These are phyloP conservation scores for Callospermophilus lateralis DNA, from an alignment of 2,113 vertebrate species.

Conservation along the genomic window DNA sequence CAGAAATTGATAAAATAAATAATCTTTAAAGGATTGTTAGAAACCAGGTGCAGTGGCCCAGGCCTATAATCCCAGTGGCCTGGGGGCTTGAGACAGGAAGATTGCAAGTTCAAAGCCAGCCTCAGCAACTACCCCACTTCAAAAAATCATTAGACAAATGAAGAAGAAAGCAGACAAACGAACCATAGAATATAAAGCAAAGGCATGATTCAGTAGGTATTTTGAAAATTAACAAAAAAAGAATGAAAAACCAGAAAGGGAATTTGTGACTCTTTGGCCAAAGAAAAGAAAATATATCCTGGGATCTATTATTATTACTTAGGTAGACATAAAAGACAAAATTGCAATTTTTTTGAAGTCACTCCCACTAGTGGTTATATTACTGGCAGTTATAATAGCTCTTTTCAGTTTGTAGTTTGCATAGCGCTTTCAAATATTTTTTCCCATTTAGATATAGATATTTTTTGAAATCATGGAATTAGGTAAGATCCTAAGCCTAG, in stretches of 20 bases:
- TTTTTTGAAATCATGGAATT: constrained; percentile 32
- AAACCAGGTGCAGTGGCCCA: no score
- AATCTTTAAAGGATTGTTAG: neutral
- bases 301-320: neutral
- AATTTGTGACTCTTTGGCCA: neutral
- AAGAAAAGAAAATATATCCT: neutral
- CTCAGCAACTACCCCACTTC: no score
- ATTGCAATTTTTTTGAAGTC: neutral
- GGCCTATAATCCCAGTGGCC: no score
- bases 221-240: neutral
- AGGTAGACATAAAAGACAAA: neutral
- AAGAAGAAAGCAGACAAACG: neutral
- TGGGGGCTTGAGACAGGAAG: no score
- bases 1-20: neutral
- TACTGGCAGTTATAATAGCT: neutral
- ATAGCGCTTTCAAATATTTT: neutral
- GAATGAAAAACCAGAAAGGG: neutral
- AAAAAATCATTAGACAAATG: neutral
- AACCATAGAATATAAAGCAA: neutral
- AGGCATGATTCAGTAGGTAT: neutral
- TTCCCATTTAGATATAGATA: neutral
- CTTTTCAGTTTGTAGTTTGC: neutral
- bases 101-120: no score
- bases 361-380: neutral
- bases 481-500: neutral